phyloP scores from a whole-genome alignment of 1,140 invertebrate genomes.

The Zaprionus taronus region DNA sequence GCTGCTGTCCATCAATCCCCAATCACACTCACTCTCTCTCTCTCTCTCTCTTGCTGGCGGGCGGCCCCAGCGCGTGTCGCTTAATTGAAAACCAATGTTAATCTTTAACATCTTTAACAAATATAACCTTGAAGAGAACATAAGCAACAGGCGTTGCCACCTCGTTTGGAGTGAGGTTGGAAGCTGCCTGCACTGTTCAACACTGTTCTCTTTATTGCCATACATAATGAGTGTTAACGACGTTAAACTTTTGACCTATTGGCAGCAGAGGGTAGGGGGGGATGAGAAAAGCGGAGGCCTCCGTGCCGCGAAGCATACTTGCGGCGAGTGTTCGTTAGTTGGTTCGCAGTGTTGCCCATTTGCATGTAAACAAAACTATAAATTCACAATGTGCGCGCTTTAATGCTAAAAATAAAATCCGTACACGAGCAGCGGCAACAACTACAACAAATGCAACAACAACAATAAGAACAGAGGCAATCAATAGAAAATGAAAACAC shows the following conservation, averaged over 20 bases:
- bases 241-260: slow-evolving; percentile 66
- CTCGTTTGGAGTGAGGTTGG: background rate
- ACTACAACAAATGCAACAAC: slow-evolving; percentile 12
- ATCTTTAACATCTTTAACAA: slow-evolving; percentile 80
- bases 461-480: slow-evolving; percentile 17
- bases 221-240: slow-evolving; percentile 41
- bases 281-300: slow-evolving; percentile 11
- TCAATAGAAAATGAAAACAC: slow-evolving; percentile 55
- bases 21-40: background rate
- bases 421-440: slow-evolving; percentile 28
- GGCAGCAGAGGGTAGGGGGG: background rate
- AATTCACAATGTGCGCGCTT: slow-evolving; percentile 64
- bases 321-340: slow-evolving; percentile 30
- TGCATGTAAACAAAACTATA: slow-evolving; percentile 79
- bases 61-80: slow-evolving; percentile 51
- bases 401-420: slow-evolving; percentile 63
- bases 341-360: slow-evolving; percentile 53
- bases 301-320: slow-evolving; percentile 16
- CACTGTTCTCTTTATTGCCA: too few species aligned
- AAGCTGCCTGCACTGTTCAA: slow-evolving; percentile 15
- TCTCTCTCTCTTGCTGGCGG: slow-evolving; percentile 2
- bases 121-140: slow-evolving; percentile 65
- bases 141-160: slow-evolving; percentile 24
- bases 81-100: slow-evolving; percentile 80
- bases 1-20: slow-evolving; percentile 4